These are phyloP conservation scores for Eilema sororculum DNA, from an alignment of 2,888 invertebrate genomes.

Conservation along the genomic window DNA sequence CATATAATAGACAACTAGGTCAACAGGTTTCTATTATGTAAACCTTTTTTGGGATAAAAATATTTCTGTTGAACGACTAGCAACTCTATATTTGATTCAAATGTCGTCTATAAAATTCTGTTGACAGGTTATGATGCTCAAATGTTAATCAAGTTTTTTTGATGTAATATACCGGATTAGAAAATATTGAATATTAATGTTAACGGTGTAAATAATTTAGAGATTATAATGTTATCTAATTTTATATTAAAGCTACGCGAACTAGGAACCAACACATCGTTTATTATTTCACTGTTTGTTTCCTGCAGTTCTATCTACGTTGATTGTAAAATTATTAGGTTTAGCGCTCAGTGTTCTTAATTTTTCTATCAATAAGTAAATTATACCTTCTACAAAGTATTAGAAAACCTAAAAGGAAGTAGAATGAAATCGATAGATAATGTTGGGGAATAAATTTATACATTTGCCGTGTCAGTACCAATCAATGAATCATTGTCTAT, in stretches of 20 bases:
- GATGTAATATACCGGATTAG: neutral
- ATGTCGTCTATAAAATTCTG: neutral
- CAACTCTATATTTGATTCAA: neutral
- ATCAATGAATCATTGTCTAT: no score
- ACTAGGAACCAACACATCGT: neutral
- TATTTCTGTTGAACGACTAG: conserved; percentile 22
- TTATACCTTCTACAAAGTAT: neutral
- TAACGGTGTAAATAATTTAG: neutral
- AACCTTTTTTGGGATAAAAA: conserved; percentile 31
- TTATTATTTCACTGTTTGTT: conserved; percentile 30
- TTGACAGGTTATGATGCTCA: neutral
- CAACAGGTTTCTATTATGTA: conserved; percentile 32
- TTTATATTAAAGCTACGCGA: conserved; percentile 20
- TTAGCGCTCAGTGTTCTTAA: neutral
- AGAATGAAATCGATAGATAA: no score
- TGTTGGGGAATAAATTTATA: no score
- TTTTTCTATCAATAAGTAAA: no score
- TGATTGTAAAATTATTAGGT: neutral
- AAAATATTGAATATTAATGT: neutral
- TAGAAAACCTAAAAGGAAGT: neutral
- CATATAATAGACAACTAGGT: conserved; percentile 18
- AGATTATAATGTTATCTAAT: conserved; percentile 17
- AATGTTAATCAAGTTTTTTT: conserved; percentile 2
- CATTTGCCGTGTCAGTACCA: no score
- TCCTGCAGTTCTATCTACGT: neutral